Evolutionary conservation across 2,888 invertebrate species (phyloP), one percentile per base, ranked within the genome.

Genomic region (Apotomis turbidana): DNA sequence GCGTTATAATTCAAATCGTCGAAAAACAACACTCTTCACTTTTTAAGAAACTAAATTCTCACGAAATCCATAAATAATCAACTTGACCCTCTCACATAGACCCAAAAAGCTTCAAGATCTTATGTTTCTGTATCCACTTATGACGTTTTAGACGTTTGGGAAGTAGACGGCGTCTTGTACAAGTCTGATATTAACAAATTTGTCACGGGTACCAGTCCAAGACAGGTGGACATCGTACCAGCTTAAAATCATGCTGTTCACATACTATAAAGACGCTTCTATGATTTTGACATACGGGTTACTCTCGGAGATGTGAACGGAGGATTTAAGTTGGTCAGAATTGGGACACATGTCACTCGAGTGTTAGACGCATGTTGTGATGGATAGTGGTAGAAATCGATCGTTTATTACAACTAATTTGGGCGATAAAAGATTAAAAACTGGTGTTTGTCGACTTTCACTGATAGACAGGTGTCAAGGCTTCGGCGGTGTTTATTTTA

Each of bases 361-460:
- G 81, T 80, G 80, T 77, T 79, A 73, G 75, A 75, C 74, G 74
- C 67, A 73, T 75, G 74, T 73, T 64, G 75, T 70, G 75, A 62
- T 62, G 70, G 74, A 72, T 74, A 72, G 71, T 61, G 71, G 69
- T 70, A 74, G 67, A 75, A 75, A 74, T 72, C 74, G 75, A 74
- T 64, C 73, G 68, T 70, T 68, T 70, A 63, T 74, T 71, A 57
- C 68, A 67, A 71, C 71, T 71, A 70, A 71, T 72, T 72, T 72
- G 72, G 58, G 52, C 54, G 68, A 72, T 72, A 72, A 72, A 71
- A 72, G 68, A 68, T 68, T 63, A 36, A 71, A 67, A 63, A 62
- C 51, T 49, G 51, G 61, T 57, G 61, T 70, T 57, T 52, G 46
- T 49, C 36, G 67, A 62, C 71, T 71, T 71, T 71, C 71, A 68